Percentiles rank a stretch among this genome's conserved stretches.
phyloP scores from a whole-genome alignment of 2,888 invertebrate genomes.

The Mythimna loreyi region DNA sequence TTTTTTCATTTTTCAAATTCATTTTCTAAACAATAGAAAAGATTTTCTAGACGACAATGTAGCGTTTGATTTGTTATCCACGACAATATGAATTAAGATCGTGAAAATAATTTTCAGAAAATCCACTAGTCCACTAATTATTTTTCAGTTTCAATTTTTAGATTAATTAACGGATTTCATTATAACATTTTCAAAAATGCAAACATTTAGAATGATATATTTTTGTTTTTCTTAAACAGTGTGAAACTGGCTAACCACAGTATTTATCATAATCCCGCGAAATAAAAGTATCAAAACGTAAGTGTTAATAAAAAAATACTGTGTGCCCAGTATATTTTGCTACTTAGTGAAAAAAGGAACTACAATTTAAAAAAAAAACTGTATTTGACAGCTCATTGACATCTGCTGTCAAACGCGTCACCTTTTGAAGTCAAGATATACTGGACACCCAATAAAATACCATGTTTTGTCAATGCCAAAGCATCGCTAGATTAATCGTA shows the following conservation, averaged over 20 bases:
- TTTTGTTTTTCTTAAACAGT: slow-evolving; percentile 37
- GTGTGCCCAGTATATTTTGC: slow-evolving; percentile 47
- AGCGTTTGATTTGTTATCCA: neutral
- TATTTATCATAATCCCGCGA: slow-evolving; percentile 63
- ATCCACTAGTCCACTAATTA: slow-evolving; percentile 7
- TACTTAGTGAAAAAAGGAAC: neutral
- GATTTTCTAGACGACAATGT: neutral
- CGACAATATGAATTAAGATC: too few species aligned
- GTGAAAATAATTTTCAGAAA: neutral
- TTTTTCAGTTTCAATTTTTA: slow-evolving; percentile 14
- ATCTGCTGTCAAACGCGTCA: slow-evolving; percentile 3
- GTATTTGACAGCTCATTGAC: slow-evolving; percentile 4
- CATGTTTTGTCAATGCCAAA: slow-evolving; percentile 91
- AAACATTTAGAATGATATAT: slow-evolving; percentile 16
- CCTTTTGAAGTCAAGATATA: slow-evolving; percentile 6
- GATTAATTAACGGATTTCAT: neutral
- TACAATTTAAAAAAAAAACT: neutral
- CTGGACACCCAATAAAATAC: slow-evolving; percentile 71
- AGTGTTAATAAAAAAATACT: slow-evolving; percentile 64
- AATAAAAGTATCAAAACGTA: slow-evolving; percentile 63
- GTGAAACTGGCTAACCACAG: slow-evolving; percentile 55
- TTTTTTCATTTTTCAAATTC: slow-evolving; percentile 2
- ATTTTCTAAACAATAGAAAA: neutral
- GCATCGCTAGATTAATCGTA: slow-evolving; percentile 90
- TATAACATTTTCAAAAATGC: slow-evolving; percentile 9